Conservation (phyloP, 2,888 invertebrate species). For the Helobdella robusta region DNA sequence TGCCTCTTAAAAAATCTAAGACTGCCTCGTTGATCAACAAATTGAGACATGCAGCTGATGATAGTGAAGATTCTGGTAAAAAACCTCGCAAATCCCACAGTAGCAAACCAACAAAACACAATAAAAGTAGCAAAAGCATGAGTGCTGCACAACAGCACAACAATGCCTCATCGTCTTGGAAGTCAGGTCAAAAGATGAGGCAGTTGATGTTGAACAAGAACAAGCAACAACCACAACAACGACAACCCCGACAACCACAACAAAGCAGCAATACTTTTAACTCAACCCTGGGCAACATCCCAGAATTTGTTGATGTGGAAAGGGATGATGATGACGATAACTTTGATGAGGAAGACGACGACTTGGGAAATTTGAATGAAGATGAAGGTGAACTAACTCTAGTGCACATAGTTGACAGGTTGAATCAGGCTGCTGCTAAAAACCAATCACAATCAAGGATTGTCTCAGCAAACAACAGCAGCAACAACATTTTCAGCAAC, state of each 20-base stretch:
- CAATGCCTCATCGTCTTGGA: background rate
- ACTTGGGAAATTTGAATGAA: background rate
- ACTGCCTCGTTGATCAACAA: conserved; percentile 21
- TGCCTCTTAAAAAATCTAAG: background rate
- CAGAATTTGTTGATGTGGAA: conserved; percentile 19
- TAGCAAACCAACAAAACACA: background rate
- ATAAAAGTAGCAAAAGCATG: background rate
- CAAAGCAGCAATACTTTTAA: background rate
- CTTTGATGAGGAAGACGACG: background rate
- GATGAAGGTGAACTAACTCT: conserved; percentile 34
- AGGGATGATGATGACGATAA: conserved; percentile 4
- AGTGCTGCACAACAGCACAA: background rate
- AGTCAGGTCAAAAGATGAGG: conserved; percentile 21
- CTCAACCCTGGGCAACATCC: no score
- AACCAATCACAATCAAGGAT: conserved; percentile 1
- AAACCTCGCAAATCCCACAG: background rate
- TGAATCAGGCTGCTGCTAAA: conserved; percentile 41
- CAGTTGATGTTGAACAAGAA: conserved; percentile 16
- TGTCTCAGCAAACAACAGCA: background rate
- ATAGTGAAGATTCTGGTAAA: conserved; percentile 2
- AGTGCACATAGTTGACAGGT: conserved; percentile 39
- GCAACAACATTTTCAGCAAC: background rate
- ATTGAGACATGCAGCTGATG: conserved; percentile 20
- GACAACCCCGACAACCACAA: background rate
- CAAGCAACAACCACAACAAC: no score